Base-by-base conservation (phyloP, 1,140 invertebrate species). In the Cyclargus thomasi region DNA sequence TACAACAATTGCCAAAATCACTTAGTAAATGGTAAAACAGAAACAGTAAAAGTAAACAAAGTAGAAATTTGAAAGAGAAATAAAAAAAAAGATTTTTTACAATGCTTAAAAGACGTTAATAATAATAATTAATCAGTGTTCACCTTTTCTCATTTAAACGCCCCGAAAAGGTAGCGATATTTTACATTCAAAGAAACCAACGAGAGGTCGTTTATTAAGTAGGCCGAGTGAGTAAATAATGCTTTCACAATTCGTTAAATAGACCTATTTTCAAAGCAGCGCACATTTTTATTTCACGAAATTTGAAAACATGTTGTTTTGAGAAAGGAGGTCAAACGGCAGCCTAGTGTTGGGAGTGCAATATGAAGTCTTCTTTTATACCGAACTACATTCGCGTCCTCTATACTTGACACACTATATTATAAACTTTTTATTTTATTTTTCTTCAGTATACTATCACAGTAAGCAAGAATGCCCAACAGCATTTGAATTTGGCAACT, bases 281-380 rank as follows among this genome's bases (percentile, higher is more conserved):
- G 7, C 17, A 59, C 55, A 59, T 59, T 59, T 59, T 59, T 59
- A 59, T 20, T 21, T 21, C 55, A 59, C 20, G 17, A 59, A 59
- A 20, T 59, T 59, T 20, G 18, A 59, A 59, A 59, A 59, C 18
- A 20, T 59, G 17, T 59, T 59, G 17, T 59, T 59, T 59, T 59
- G 17, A 20, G 55, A 18, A 59, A 59, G 55, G 55, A 59, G 18
- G 55, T 59, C 55, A 59, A 59, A 59, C 17, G 3, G 55, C 55
- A 20, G 55, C 2, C 55, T 59, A 59, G 55, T 59, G 55, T 59
- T 59, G 10, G 11, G 55, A 20, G 53, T 55, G 53, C 53, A 55
- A 18, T 55, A 55, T 20, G 53, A 17, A 55, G 55, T 59, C 55
- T 59, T 59, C 55, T 20, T 8, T 59, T 59, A 20, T 20, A 47